phyloP scores from a whole-genome alignment of 2,113 vertebrate genomes.

The Arenaria interpres region DNA sequence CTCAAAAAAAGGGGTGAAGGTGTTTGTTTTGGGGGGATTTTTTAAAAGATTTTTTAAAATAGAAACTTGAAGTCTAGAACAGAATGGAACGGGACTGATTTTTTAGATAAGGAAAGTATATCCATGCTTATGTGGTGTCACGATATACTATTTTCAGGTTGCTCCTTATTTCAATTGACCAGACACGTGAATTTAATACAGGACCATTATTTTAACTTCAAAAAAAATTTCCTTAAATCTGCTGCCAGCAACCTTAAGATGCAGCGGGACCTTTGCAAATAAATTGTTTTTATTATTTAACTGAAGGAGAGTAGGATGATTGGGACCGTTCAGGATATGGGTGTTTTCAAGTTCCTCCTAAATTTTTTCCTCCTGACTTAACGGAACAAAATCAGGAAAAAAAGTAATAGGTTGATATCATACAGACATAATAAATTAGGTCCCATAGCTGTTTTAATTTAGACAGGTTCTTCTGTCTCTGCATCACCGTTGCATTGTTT shows the following conservation, averaged over 20 bases:
- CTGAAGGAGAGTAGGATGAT: neutral
- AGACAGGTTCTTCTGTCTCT: neutral
- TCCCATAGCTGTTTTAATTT: constrained; percentile 40
- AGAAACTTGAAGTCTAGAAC: neutral
- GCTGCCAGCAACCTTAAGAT: neutral
- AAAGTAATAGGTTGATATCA: constrained; percentile 1
- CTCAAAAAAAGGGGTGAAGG: neutral
- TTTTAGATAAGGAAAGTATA: neutral
- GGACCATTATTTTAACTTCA: neutral
- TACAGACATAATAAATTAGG: constrained; percentile 49
- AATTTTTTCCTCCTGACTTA: constrained; percentile 29
- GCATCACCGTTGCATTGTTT: constrained; percentile 66
- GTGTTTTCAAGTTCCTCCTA: neutral
- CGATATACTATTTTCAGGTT: neutral
- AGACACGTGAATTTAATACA: neutral
- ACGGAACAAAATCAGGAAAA: neutral
- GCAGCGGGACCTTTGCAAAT: neutral
- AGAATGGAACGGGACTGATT: neutral
- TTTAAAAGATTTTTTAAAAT: neutral
- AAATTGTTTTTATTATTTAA: neutral
- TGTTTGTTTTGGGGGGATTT: neutral
- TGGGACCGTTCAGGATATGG: neutral
- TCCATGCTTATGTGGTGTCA: neutral
- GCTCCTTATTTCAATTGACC: neutral
- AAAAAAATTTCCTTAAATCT: neutral